Base-by-base conservation (phyloP, 2,888 invertebrate species). In the Acronicta aceris region DNA sequence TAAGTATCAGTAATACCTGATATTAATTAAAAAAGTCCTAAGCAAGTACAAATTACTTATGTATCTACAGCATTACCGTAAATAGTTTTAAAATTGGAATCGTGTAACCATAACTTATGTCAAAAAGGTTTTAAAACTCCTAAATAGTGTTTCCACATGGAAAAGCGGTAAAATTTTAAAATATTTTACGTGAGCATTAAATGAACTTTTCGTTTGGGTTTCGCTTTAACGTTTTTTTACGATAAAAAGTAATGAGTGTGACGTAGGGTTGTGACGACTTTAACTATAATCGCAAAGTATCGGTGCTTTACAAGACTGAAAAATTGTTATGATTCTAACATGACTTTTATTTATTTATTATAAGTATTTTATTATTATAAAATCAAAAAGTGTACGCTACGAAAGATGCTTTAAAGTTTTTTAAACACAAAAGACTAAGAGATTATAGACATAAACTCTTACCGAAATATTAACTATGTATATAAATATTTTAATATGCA, bases 181-280 rank as follows among this genome's bases (percentile, higher is more conserved):
- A 59, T 64, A 47, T 43, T 67, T 61, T 46, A 60, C 55, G 58
- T 54, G 56, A 57, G 53, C 59, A 41, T 57, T 59, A 52, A 71
- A 72, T 48, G 65, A 65, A 70, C 53, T 74, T 71, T 63, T 57
- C 59, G 74, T 71, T 62, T 56, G 59, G 55, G 45, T 65, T 63
- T 60, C 36, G 67, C 64, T 45, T 62, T 76, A 70, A 73, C 63
- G 15, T 71, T 67, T 76, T n/a, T 77, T 77, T 76, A 77, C 74
- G 77, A 74, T 68, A 64, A 52, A 70, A 63, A 27, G 70, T 70
- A 79, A 79, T 65, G 65, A 76, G 58, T 60, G 65, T 51, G 51
- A 62, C 36, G 50, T 76, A 76, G 74, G 61, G 76, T 48, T 71
- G 76, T 68, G 40, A 27, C 41, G 25, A 16, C 43, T 51, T 52